phyloP scores from a whole-genome alignment of 2,888 invertebrate species.

The Erebia epiphron region DNA sequence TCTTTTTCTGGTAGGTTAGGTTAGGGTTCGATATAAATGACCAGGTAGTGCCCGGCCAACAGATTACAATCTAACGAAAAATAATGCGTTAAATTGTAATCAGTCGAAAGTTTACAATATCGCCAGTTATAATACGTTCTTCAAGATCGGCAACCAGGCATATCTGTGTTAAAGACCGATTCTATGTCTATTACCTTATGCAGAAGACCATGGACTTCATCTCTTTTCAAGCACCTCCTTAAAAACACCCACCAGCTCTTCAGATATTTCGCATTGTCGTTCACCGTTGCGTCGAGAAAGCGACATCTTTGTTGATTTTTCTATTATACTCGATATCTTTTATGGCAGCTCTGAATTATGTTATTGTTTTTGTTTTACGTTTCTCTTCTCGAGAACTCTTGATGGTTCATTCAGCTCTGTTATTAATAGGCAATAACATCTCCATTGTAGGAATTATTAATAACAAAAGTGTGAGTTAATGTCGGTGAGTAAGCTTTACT shows the following conservation, averaged over 20 bases:
- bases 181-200: too few species aligned
- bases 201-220: too few species aligned
- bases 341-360: conserved; percentile 39
- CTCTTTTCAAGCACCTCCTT: neutral
- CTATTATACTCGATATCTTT: conserved; percentile 46
- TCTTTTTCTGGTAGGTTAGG: too few species aligned
- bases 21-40: too few species aligned
- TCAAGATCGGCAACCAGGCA: too few species aligned
- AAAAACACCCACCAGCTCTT: conserved; percentile 1
- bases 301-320: conserved; percentile 62
- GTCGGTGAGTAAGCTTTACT: neutral
- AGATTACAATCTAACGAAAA: too few species aligned
- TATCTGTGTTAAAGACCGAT: too few species aligned
- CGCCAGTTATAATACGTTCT: too few species aligned
- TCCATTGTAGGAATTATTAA: conserved; percentile 1
- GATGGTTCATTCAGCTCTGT: conserved; percentile 28
- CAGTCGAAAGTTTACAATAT: too few species aligned
- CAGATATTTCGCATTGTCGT: conserved; percentile 44
- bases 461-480: neutral
- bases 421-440: conserved; percentile 18
- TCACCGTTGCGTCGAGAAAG: conserved; percentile 62
- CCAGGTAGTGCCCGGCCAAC: too few species aligned
- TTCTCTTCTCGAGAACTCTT: conserved; percentile 38
- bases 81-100: too few species aligned
- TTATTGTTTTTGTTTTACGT: conserved; percentile 44